Evolutionary conservation across 2,797 vertebrate species (phyloP), one percentile per base, ranked within the genome.

Genomic region (Lithobates sylvaticus): DNA sequence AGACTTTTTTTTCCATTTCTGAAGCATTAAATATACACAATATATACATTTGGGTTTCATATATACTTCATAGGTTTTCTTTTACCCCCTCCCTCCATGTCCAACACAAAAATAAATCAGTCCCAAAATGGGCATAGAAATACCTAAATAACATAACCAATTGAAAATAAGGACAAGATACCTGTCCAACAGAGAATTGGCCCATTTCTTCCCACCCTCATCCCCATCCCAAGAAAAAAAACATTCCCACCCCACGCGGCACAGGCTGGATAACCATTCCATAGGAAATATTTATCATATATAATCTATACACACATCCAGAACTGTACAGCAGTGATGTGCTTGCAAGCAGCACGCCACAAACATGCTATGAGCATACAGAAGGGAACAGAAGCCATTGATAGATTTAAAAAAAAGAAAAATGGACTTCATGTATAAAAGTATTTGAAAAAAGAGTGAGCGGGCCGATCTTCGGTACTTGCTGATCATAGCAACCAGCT

Each of bases 241-340:
- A 23, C 23, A 23, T 61, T 39, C 73, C 67, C 70, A 50, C 79
- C 86, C 76, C 42, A 79, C 76, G 68, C 64, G 70, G 86, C 86
- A 87, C 81, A 84, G 81, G 86, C 86, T 87, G 86, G 81, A 87
- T 87, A 27, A 84, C 91, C 89, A 89, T 94, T 94, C 93, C 92
- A 91, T 93, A 90, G 89, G 93, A 91, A 95, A 93, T 89, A 91
- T 93, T 94, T 92, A 92, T 91, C 93, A 92, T 95, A 91, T 94
- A 93, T 92, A 88, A 93, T 91, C 93, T 92, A 84, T 95, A 96
- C 96, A 91, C 96, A 96, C 95, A 96, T 93, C 95, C 92, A 93
- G 92, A 88, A 95, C 94, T 95, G 93, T 96, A 96, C 94, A 96
- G 92, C 94, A 84, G 86, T 87, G 81, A 32, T 83, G 81, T 84